Base-by-base conservation (phyloP, 2,797 vertebrate genomes). In the Parotocinclus haroldoi region DNA sequence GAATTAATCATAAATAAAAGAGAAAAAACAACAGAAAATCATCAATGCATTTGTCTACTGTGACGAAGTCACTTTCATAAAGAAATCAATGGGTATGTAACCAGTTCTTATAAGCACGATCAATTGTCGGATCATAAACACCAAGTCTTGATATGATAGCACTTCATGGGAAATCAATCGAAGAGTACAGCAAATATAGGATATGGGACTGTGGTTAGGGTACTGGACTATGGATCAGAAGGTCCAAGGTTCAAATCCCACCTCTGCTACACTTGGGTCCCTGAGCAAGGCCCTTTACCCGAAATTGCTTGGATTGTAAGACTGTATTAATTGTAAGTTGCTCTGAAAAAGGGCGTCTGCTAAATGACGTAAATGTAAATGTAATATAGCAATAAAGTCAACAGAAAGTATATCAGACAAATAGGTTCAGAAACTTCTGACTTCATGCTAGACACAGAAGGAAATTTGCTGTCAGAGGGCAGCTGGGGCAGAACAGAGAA, bases 331-430 rank as follows among this genome's bases (percentile, higher is more conserved):
- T n/a, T n/a, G n/a, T n/a, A n/a, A n/a, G n/a, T n/a, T n/a, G n/a
- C n/a, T n/a, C n/a, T n/a, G n/a, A n/a, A n/a, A n/a, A n/a, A n/a
- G n/a, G n/a, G n/a, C n/a, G n/a, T n/a, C n/a, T n/a, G n/a, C n/a
- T n/a, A n/a, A n/a, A n/a, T n/a, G n/a, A n/a, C n/a, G n/a, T n/a
- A n/a, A n/a, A n/a, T n/a, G n/a, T n/a, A n/a, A n/a, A n/a, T n/a
- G n/a, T n/a, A n/a, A n/a, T n/a, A n/a, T n/a, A 54, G 27, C 62
- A 40, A 50, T 66, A 57, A 72, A 66, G 74, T 51, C 70, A 69
- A 2, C 3, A 0, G 7, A 37, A 36, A 11, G n/a, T 38, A 64
- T 52, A 57, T 46, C 72, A 69, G 37, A 18, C 63, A 14, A 4
- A 27, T 39, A 65, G 37, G 62, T 50, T 66, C 39, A 73, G 36